Conservation (phyloP, 2,797 vertebrate genomes). For the Antrozous pallidus region DNA sequence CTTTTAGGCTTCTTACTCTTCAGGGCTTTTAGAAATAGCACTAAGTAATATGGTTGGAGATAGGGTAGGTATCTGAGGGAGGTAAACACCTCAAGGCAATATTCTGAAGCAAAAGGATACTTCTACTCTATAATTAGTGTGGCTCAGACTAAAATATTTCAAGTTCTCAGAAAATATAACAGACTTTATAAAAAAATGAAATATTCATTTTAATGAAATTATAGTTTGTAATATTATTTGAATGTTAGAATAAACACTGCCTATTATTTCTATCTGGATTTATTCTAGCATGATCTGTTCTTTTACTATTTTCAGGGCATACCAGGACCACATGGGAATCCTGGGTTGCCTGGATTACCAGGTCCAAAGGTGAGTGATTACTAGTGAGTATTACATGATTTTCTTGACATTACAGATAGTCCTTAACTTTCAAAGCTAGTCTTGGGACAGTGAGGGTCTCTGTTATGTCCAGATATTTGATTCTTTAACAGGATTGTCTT, state of each 20-base stretch:
- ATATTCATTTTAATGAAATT: not conserved
- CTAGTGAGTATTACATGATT: not conserved
- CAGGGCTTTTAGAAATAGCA: not conserved
- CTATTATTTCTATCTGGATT: not conserved
- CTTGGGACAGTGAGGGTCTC: not conserved
- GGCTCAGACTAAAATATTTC: not conserved
- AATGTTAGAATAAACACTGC: not conserved
- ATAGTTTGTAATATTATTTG: not conserved
- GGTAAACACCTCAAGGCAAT: not conserved
- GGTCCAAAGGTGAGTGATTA: conserved; percentile 91
- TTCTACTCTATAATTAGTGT: not conserved
- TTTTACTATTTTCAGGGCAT: conserved; percentile 86
- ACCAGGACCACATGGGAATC: conserved; percentile 92
- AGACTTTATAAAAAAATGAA: not conserved
- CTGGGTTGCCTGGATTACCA: conserved; percentile 90
- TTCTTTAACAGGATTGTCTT: not conserved
- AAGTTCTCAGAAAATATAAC: conserved; percentile 13
- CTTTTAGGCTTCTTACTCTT: not conserved
- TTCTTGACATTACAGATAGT: not conserved
- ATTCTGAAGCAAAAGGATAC: not conserved
- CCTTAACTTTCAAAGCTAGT: not conserved
- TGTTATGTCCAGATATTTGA: not conserved
- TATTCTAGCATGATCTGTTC: not conserved
- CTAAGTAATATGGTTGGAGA: not conserved
- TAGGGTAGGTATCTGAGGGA: not conserved